These are phyloP conservation scores for Rafetus swinhoei DNA, from an alignment of 2,113 vertebrate genomes.

Conservation along the genomic window DNA sequence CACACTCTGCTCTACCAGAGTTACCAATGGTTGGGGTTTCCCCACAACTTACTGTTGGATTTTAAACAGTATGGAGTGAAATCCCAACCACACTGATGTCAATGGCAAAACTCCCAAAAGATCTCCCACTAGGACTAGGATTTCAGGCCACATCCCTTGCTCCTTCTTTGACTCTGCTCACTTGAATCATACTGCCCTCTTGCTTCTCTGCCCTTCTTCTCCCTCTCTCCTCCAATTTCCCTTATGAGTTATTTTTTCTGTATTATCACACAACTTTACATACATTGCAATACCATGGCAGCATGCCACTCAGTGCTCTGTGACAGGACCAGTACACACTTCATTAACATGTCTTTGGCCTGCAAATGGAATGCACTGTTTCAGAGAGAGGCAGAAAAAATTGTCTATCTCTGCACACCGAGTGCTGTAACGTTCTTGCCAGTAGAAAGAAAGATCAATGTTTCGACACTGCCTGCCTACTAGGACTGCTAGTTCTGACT, in stretches of 20 bases:
- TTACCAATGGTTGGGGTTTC: neutral
- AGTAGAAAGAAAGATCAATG: neutral
- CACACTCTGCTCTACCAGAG: neutral
- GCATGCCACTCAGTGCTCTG: neutral
- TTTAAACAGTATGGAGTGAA: neutral
- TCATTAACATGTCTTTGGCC: fast-evolving
- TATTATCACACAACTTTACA: fast-evolving
- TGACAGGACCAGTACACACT: fast-evolving
- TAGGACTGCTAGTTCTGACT: no score
- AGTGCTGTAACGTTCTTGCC: neutral
- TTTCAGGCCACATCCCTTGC: neutral
- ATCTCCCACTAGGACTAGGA: neutral
- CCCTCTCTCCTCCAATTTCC: neutral
- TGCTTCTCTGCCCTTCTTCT: neutral
- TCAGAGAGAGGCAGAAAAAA: neutral
- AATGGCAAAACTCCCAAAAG: neutral
- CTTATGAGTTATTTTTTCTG: neutral
- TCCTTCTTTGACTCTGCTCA: neutral
- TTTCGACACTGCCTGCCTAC: neutral
- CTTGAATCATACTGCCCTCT: fast-evolving
- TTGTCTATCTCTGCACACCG: neutral
- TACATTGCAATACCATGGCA: neutral
- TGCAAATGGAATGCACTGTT: neutral
- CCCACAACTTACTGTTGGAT: neutral
- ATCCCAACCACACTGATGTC: neutral